Conservation (phyloP, 2,888 invertebrate genomes). For the Anorthoa munda region DNA sequence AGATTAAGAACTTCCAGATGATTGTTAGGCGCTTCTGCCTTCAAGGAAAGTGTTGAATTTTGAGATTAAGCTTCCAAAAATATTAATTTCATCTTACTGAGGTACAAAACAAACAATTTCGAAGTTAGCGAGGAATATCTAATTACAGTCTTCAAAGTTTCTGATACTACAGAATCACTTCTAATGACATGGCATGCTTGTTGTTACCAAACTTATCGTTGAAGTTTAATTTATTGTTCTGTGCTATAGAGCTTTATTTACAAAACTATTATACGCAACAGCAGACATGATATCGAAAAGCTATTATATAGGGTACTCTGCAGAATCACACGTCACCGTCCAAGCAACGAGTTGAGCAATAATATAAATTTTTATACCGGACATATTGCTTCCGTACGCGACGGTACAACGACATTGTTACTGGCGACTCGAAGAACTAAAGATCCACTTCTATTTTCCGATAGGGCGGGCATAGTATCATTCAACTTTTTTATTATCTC, state of each 20-base stretch:
- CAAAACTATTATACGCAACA: slow-evolving; percentile 35
- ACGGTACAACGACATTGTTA: slow-evolving; percentile 84
- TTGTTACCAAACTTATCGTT: slow-evolving; percentile 15
- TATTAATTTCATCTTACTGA: slow-evolving; percentile 6
- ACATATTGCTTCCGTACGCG: slow-evolving; percentile 70
- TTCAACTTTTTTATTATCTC: slow-evolving; percentile 90
- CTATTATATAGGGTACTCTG: slow-evolving; percentile 30
- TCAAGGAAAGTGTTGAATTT: neutral
- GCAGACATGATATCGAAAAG: slow-evolving; percentile 39
- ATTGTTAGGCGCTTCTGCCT: neutral
- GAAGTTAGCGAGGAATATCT: neutral
- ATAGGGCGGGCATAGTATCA: slow-evolving; percentile 87
- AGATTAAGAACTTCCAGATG: neutral
- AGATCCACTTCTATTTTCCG: slow-evolving; percentile 88
- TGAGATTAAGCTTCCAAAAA: neutral
- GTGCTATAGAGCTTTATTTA: slow-evolving; percentile 25
- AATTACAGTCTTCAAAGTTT: slow-evolving; percentile 29
- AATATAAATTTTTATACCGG: slow-evolving; percentile 62
- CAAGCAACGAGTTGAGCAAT: slow-evolving; percentile 57
- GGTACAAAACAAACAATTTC: slow-evolving; percentile 3
- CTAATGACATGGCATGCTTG: slow-evolving; percentile 11
- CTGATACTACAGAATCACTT: slow-evolving; percentile 4
- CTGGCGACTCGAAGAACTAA: slow-evolving; percentile 83
- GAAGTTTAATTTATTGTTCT: slow-evolving; percentile 15
- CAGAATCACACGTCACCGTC: slow-evolving; percentile 54